Conservation (phyloP, 2,888 invertebrate species). For the Nysson spinosus region DNA sequence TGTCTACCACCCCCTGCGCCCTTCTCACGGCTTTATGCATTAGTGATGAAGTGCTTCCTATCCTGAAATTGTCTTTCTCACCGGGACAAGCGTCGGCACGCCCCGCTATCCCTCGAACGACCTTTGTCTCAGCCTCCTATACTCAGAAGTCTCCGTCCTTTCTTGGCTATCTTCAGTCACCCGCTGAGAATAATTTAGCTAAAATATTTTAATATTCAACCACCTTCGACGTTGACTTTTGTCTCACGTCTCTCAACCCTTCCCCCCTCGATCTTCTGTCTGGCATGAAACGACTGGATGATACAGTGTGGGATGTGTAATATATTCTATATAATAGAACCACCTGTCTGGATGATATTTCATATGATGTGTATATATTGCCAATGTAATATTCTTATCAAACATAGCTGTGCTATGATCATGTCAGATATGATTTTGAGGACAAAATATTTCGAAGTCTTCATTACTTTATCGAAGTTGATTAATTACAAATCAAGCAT, state of each 20-base stretch:
- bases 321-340: too few species aligned
- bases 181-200: slow-evolving; percentile 49
- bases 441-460: too few species aligned
- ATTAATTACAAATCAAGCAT: too few species aligned
- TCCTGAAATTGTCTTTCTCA: slow-evolving; percentile 63
- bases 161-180: slow-evolving; percentile 53
- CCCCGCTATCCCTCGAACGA: slow-evolving; percentile 40
- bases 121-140: slow-evolving; percentile 37
- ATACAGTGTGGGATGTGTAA: too few species aligned
- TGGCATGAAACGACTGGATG: too few species aligned
- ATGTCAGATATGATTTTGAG: too few species aligned
- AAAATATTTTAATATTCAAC: slow-evolving; percentile 50
- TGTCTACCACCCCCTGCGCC: slow-evolving; percentile 15
- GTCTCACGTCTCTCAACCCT: neutral
- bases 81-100: slow-evolving; percentile 52
- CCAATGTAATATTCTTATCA: too few species aligned
- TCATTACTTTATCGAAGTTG: too few species aligned
- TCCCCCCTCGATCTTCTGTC: too few species aligned
- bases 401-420: too few species aligned
- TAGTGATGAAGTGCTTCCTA: slow-evolving; percentile 62
- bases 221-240: slow-evolving; percentile 21
- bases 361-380: too few species aligned
- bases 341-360: too few species aligned
- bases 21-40: slow-evolving; percentile 58
- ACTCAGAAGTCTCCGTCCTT: slow-evolving; percentile 41